Evolutionary conservation across 1,140 invertebrate species (phyloP).

Genomic region (Drosophila repleta): DNA sequence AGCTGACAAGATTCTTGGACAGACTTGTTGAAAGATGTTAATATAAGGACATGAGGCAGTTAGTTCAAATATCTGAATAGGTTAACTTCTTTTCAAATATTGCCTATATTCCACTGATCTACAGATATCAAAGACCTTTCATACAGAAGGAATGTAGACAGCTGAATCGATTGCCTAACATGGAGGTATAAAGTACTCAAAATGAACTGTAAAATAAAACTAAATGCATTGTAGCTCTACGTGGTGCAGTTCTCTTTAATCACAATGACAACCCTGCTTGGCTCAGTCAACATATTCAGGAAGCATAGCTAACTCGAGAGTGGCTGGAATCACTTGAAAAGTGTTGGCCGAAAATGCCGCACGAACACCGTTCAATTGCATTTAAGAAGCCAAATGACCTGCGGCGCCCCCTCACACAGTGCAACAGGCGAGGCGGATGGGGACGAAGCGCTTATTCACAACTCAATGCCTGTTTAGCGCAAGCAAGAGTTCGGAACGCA

Average conservation of each 20-base stretch:
- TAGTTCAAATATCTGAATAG: too few relatives aligned
- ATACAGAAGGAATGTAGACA: too few relatives aligned
- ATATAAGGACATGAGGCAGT: too few relatives aligned
- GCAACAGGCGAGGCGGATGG: neutral
- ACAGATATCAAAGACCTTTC: too few relatives aligned
- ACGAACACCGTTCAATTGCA: conserved; percentile 76
- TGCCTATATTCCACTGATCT: too few relatives aligned
- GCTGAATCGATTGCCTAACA: too few relatives aligned
- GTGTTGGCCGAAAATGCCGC: conserved; percentile 73
- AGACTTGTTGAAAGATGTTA: too few relatives aligned
- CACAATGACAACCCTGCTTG: conserved; percentile 36
- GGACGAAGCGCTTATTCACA: conserved; percentile 51
- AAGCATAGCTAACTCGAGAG: conserved; percentile 24
- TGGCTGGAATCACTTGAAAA: conserved; percentile 66
- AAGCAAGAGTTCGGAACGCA: conserved; percentile 16
- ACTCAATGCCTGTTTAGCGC: conserved; percentile 72
- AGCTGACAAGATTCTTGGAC: too few relatives aligned
- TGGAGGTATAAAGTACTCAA: too few relatives aligned
- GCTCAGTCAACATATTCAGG: conserved; percentile 21
- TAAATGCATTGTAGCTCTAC: neutral
- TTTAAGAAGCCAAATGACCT: conserved; percentile 82
- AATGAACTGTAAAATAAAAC: too few relatives aligned
- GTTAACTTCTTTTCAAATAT: too few relatives aligned
- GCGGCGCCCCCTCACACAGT: conserved; percentile 34
- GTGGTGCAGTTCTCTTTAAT: neutral